Conservation (phyloP, 2,113 vertebrate species). For the Herpetotheres cachinnans region DNA sequence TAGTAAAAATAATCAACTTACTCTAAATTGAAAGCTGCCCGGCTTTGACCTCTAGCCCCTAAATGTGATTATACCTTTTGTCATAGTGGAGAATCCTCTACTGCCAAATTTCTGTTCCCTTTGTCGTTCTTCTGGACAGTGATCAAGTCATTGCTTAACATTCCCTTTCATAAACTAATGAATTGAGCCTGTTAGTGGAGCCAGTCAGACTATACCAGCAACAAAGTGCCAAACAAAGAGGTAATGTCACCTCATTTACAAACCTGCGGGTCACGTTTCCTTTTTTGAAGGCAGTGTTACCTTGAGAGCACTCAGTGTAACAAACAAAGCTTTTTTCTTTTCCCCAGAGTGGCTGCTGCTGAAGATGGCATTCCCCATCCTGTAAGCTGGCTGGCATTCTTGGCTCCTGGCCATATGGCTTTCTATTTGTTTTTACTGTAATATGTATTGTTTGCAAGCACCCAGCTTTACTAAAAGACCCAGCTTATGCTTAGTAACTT, state of each 20-base stretch:
- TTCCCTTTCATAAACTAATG: neutral
- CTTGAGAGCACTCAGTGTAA: neutral
- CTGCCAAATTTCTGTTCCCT: neutral
- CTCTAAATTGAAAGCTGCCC: neutral
- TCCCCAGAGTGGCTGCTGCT: neutral
- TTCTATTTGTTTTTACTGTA: neutral
- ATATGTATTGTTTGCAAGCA: neutral
- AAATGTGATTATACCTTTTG: neutral
- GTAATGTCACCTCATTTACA: slow-evolving; percentile 18
- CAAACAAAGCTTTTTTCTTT: neutral
- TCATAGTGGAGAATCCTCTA: neutral
- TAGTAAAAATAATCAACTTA: neutral
- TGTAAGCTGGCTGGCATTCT: neutral
- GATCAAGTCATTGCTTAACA: slow-evolving; percentile 6
- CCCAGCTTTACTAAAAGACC: neutral
- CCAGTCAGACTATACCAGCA: neutral
- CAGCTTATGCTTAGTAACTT: neutral
- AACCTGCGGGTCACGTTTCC: neutral
- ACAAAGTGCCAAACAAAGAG: neutral
- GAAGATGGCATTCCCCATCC: neutral
- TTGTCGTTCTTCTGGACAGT: neutral
- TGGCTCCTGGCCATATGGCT: neutral
- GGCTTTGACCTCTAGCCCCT: neutral
- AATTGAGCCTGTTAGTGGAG: neutral
- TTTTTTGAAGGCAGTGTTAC: neutral